Base-by-base conservation (phyloP, 2,888 invertebrate species). In the Pantelozetes paolii region DNA sequence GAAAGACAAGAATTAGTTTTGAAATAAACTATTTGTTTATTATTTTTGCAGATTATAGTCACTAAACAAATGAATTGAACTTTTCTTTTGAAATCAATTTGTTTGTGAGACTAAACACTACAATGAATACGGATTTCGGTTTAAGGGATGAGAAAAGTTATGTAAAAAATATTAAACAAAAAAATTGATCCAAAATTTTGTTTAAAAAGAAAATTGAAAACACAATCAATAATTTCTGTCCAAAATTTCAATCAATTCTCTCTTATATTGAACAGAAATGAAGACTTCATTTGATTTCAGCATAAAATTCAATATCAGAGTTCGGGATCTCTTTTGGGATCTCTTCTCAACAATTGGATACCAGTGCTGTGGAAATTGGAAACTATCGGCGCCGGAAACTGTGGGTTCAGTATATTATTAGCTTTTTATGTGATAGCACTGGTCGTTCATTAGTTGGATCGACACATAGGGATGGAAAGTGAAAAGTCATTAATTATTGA, bases 361-460 rank as follows among this genome's bases (percentile, higher is more conserved):
- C 54, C 54, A 26, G 23, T 23, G 54, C 23, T 20, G 54, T 54
- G 54, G 54, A 54, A 54, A 54, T 54, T 54, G 54, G 54, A 54
- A 54, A 54, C 54, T 54, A 54, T 54, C 26, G 54, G 54, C 50
- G 20, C 50, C 54, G 54, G 54, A 54, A 54, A 54, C 26, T 54
- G 54, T 54, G 54, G 54, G 26, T 20, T 26, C 26, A 15, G 26
- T 20, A 26, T 54, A 54, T 54, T 54, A 54, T 54, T 54, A 26
- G 15, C 28, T 54, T 11, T 23, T 26, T 9, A 26, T 8, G 2
- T 23, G 26, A 23, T 9, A 23, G 20, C 54, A 13, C 13, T 54
- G 54, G 5, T 26, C 8, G 6, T 15, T 54, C 26, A 54, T 54
- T 54, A 23, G 26, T 11, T 26, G 26, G 54, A 26, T 20, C 26